Percentiles rank a stretch among this genome's conserved stretches.
Conservation (phyloP, 2,113 vertebrate genomes). For the Caracal caracal region DNA sequence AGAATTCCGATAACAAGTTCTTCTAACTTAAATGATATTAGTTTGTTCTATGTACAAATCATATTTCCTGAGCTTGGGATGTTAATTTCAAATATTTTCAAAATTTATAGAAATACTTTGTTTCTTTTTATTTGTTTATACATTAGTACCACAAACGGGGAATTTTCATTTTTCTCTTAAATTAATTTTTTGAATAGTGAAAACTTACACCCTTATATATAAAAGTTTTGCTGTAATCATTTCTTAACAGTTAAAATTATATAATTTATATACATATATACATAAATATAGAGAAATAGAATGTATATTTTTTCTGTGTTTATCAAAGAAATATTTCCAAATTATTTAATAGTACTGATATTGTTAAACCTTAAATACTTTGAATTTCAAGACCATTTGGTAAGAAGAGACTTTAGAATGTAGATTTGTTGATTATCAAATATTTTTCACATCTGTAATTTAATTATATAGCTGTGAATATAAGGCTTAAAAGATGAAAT, state of each 20-base stretch:
- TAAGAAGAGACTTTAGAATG: conserved; percentile 47
- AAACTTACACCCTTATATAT: not conserved
- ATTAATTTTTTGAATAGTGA: conserved; percentile 6
- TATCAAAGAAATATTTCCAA: conserved; percentile 34
- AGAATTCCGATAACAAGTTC: not conserved
- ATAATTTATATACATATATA: not conserved
- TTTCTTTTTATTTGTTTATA: conserved; percentile 16
- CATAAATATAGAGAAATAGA: not conserved
- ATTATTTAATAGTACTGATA: not conserved
- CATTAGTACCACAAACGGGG: not conserved
- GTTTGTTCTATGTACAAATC: not conserved
- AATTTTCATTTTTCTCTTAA: conserved; percentile 5
- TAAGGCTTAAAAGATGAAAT: conserved; percentile 16
- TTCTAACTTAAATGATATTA: not conserved
- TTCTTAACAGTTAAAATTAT: conserved; percentile 8
- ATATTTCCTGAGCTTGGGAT: not conserved
- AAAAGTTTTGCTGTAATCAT: conserved; percentile 29
- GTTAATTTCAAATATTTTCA: conserved; percentile 32
- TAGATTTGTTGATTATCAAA: not conserved
- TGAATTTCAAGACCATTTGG: not conserved
- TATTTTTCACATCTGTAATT: conserved; percentile 22
- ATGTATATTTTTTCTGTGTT: not conserved
- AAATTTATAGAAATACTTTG: not conserved
- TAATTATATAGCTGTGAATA: not conserved
- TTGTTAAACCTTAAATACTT: not conserved